These are phyloP conservation scores for Phyllotreta cruciferae DNA, from an alignment of 2,888 invertebrate species.

Conservation along the genomic window DNA sequence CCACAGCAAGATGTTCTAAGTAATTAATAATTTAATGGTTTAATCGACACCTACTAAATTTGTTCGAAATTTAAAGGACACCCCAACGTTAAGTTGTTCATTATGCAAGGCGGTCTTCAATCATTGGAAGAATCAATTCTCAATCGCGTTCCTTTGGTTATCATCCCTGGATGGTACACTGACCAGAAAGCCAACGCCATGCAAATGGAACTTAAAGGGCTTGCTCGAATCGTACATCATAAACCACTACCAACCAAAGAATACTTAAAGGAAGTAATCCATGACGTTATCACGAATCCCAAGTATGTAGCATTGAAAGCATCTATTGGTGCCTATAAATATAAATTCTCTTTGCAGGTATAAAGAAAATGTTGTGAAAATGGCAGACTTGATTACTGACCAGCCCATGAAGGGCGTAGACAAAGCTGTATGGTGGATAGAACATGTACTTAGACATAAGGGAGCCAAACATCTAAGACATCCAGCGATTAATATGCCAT, in stretches of 20 bases:
- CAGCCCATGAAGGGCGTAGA: conserved; percentile 49
- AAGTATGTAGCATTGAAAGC: conserved; percentile 41
- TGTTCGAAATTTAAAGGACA: conserved; percentile 41
- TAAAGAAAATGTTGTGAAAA: conserved; percentile 39
- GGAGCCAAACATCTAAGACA: conserved; percentile 46
- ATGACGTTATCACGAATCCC: conserved; percentile 47
- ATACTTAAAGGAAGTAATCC: conserved; percentile 43
- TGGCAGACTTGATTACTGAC: conserved; percentile 43
- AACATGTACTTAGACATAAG: conserved; percentile 50
- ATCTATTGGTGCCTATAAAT: neutral
- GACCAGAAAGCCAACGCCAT: conserved; percentile 47
- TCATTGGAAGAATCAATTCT: conserved; percentile 44
- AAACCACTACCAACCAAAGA: conserved; percentile 24
- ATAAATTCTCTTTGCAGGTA: conserved; percentile 43
- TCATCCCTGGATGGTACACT: conserved; percentile 44
- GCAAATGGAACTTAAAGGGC: conserved; percentile 42
- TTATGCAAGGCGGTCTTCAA: conserved; percentile 47
- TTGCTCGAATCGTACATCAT: conserved; percentile 34
- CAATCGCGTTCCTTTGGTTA: conserved; percentile 47
- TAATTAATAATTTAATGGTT: conserved; percentile 35
- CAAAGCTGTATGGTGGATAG: conserved; percentile 51
- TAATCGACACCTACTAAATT: neutral
- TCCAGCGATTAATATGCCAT: conserved; percentile 41
- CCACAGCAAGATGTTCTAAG: conserved; percentile 56
- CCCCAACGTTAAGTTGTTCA: conserved; percentile 49